Evolutionary conservation across 2,113 vertebrate species (phyloP).

Genomic region (Equus quagga): DNA sequence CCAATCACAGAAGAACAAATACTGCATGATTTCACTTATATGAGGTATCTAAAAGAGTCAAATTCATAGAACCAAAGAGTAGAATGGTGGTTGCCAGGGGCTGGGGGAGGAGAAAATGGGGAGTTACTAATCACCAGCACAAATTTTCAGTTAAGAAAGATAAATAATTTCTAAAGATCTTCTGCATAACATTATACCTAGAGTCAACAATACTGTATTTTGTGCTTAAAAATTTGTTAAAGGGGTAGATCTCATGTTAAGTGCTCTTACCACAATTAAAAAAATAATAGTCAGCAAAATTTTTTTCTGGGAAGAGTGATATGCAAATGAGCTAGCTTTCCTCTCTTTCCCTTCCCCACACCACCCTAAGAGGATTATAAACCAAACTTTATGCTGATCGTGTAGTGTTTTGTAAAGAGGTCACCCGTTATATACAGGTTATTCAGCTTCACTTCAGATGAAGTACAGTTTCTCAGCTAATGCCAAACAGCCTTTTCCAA

Average conservation of each 20-base stretch:
- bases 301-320: background rate
- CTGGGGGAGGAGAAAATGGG: background rate
- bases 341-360: background rate
- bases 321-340: background rate
- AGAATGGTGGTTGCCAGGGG: background rate
- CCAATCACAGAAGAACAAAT: background rate
- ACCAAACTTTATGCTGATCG: background rate
- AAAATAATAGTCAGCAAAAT: background rate
- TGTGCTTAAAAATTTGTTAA: background rate
- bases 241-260: background rate
- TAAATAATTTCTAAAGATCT: background rate
- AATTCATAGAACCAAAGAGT: background rate
- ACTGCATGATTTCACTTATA: background rate
- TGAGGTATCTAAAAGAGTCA: background rate
- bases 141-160: conserved; percentile 17
- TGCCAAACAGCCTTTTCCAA: background rate
- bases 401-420: background rate
- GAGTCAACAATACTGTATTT: background rate
- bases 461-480: background rate
- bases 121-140: background rate
- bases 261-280: background rate
- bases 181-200: background rate
- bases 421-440: background rate
- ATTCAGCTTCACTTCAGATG: background rate
- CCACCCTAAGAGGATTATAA: background rate